Conservation (phyloP, 2,797 vertebrate species). For the Sebastes oblongus region DNA sequence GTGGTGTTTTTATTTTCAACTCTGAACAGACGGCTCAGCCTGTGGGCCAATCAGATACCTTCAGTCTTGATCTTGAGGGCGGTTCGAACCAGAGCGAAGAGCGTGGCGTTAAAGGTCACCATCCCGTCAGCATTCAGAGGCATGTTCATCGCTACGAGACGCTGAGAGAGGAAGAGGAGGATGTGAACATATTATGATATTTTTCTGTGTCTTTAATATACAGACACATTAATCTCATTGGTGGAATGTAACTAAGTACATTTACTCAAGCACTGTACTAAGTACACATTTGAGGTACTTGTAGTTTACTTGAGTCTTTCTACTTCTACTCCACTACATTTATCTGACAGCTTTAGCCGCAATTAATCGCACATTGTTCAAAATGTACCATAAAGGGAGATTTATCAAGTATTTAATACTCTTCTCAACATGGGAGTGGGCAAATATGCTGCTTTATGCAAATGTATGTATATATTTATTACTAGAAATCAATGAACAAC, state of each 20-base stretch:
- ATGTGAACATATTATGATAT: background rate
- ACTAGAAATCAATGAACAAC: too few relatives aligned
- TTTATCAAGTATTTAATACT: too few relatives aligned
- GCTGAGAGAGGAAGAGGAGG: constrained; percentile 73
- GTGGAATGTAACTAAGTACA: background rate
- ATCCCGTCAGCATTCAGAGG: constrained; percentile 93
- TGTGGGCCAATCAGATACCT: constrained; percentile 75
- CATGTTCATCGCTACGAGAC: constrained; percentile 98
- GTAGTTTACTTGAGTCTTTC: too few relatives aligned
- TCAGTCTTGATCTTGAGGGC: constrained; percentile 99
- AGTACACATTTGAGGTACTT: too few relatives aligned
- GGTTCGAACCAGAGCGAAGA: constrained; percentile 96
- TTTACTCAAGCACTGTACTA: too few relatives aligned
- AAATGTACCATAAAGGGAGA: too few relatives aligned
- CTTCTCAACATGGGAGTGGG: too few relatives aligned
- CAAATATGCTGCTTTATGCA: too few relatives aligned
- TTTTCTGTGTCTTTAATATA: background rate
- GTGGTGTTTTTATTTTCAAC: background rate
- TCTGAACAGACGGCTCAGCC: background rate
- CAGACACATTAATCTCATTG: background rate
- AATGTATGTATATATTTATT: too few relatives aligned
- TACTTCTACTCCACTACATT: too few relatives aligned
- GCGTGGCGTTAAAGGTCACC: constrained; percentile 95
- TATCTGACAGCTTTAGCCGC: too few relatives aligned
- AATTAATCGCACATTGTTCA: too few relatives aligned